Evolutionary conservation across 2,797 vertebrate species (phyloP).

Genomic region (Spea hammondii): DNA sequence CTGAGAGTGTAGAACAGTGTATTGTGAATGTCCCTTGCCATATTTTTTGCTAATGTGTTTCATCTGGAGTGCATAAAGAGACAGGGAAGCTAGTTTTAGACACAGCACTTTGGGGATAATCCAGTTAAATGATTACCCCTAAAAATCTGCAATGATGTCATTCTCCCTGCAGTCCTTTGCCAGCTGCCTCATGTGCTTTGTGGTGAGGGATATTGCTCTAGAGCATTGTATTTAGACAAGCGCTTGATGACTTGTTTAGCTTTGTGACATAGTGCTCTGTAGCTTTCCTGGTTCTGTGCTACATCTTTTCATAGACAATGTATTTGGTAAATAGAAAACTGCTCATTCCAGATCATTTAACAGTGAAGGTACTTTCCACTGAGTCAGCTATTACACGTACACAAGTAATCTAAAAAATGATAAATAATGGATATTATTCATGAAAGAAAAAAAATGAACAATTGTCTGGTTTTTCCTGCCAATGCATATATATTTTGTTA

Average conservation of each 20-base stretch:
- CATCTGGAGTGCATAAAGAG: conserved; percentile 94
- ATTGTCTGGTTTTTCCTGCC: background rate
- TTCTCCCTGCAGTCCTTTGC: conserved; percentile 77
- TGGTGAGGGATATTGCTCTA: conserved; percentile 65
- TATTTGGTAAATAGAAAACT: background rate
- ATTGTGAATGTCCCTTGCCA: conserved; percentile 89
- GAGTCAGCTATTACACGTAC: no score
- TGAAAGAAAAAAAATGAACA: no score
- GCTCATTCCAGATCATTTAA: background rate
- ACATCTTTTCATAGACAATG: conserved; percentile 8
- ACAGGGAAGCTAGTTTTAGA: conserved; percentile 80
- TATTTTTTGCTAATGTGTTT: conserved; percentile 93
- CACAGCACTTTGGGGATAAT: conserved; percentile 80
- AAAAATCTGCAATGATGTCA: conserved; percentile 81
- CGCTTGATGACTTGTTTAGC: conserved; percentile 50
- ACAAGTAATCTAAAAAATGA: background rate
- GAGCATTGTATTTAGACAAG: conserved; percentile 35
- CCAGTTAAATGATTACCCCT: conserved; percentile 84
- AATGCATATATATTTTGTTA: background rate
- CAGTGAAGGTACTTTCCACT: background rate
- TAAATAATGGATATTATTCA: background rate
- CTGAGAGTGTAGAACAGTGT: conserved; percentile 93
- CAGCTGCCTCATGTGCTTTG: conserved; percentile 74
- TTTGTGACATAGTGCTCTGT: conserved; percentile 31
- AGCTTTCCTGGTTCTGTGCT: background rate